Conservation (phyloP, 2,797 vertebrate genomes). For the Anolis apletophallus region DNA sequence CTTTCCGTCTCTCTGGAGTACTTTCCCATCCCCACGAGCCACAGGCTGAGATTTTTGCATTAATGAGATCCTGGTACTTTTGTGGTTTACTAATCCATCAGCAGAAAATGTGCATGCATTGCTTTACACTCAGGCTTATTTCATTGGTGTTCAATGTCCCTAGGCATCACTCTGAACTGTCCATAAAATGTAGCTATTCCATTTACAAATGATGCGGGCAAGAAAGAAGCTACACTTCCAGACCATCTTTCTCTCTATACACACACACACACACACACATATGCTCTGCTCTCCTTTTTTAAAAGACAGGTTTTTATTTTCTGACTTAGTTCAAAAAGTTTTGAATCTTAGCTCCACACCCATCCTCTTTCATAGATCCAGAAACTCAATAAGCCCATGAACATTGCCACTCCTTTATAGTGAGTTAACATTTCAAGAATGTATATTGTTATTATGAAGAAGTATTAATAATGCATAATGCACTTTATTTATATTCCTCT, state of each 20-base stretch:
- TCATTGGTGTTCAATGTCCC: conserved; percentile 52
- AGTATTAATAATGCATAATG: no score
- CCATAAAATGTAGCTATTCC: conserved; percentile 53
- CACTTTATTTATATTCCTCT: no score
- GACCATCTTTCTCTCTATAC: no score
- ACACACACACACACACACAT: no score
- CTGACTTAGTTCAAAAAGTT: conserved; percentile 66
- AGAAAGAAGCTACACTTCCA: conserved; percentile 48
- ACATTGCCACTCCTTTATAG: conserved; percentile 66
- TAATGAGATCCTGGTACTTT: conserved; percentile 55
- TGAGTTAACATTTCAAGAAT: conserved; percentile 70
- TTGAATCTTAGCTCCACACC: conserved; percentile 48
- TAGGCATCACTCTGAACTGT: conserved; percentile 35
- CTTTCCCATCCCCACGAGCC: conserved; percentile 41
- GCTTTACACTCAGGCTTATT: conserved; percentile 53
- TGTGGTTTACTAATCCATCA: conserved; percentile 60
- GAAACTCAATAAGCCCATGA: conserved; percentile 62
- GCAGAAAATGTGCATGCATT: conserved; percentile 56
- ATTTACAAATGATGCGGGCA: conserved; percentile 60
- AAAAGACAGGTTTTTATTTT: conserved; percentile 61
- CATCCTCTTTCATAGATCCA: conserved; percentile 55
- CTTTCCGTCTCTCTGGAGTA: conserved; percentile 32
- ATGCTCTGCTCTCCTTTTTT: neutral
- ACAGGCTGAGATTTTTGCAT: conserved; percentile 52
- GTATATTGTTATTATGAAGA: conserved; percentile 72